These are phyloP conservation scores for Festucalex cinctus DNA, from an alignment of 2,113 vertebrate species.

Conservation along the genomic window DNA sequence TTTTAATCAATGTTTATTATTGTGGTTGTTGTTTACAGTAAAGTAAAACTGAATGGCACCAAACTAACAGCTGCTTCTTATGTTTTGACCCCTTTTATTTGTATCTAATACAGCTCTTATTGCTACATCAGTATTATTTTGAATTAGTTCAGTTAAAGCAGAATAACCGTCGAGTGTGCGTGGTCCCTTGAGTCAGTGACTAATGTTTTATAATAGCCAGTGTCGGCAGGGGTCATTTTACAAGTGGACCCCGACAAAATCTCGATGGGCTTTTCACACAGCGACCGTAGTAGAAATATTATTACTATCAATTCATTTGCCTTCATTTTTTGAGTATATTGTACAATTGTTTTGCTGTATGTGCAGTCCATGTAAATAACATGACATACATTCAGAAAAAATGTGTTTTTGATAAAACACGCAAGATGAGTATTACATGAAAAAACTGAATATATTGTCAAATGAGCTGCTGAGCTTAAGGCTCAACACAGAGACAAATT, in stretches of 20 bases:
- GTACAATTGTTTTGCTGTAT: constrained; percentile 7
- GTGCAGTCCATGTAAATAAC: background rate
- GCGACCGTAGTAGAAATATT: constrained; percentile 37
- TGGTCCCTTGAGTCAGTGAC: constrained; percentile 53
- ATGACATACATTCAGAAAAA: background rate
- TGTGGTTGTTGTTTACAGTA: no score
- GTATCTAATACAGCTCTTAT: background rate
- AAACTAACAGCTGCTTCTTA: no score
- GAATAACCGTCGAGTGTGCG: constrained; percentile 39
- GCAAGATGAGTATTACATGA: constrained; percentile 6
- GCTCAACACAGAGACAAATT: no score
- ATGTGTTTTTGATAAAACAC: background rate
- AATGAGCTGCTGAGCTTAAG: background rate
- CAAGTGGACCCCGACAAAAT: constrained; percentile 51
- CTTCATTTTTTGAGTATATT: constrained; percentile 15
- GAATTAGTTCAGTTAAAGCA: constrained; percentile 47
- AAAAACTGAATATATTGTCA: background rate
- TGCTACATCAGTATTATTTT: constrained; percentile 29
- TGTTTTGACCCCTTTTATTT: no score
- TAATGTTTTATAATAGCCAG: constrained; percentile 60
- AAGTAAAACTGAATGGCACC: no score
- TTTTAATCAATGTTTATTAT: no score
- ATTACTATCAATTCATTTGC: constrained; percentile 39
- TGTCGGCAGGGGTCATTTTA: constrained; percentile 64
- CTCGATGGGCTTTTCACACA: constrained; percentile 39